Evolutionary conservation across 2,888 invertebrate genomes (phyloP), one percentile per base, ranked within the genome.

Genomic region (Mellilla xanthometata): DNA sequence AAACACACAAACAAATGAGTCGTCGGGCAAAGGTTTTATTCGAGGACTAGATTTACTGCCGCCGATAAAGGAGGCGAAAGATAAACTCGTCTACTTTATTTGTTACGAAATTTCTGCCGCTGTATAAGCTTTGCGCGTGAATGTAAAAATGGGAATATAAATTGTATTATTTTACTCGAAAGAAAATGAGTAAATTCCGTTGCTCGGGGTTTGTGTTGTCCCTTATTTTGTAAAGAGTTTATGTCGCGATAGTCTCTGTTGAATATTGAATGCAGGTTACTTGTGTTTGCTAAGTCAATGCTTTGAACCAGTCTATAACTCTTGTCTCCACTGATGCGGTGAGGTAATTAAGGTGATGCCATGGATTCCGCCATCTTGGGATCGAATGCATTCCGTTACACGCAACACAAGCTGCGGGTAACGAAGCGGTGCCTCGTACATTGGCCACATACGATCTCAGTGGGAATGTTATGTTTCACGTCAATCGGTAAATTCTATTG

Each of bases 371-470:
- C 64, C 62, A 62, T 65, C 60, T 63, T 54, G 49, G 10, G 29
- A 40, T 44, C 28, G 56, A 65, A 61, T 68, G 63, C 74, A 69
- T 77, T 76, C 81, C 81, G 81, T 80, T 81, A 78, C 63, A 49
- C 40, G 51, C 38, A 39, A 12, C 10, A 56, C 59, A 52, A 47
- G 43, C 52, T 63, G 68, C 0, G 62, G 58, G 60, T 61, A 62
- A 57, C 64, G 62, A 67, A 65, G 62, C 60, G 58, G 54, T 31
- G 36, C 36, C 33, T 45, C 19, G 49, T 46, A 32, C 49, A 49
- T 54, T 49, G 47, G 23, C 36, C 41, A 29, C 27, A 43, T 35
- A 26, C 9, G 41, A 26, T 33, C 28, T 6, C 3, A 9, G 11
- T 41, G 15, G 30, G 8, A 31, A 24, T 24, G 31, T 31, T 31